Conservation (phyloP, 2,797 vertebrate genomes). For the Pantherophis vulpinus region DNA sequence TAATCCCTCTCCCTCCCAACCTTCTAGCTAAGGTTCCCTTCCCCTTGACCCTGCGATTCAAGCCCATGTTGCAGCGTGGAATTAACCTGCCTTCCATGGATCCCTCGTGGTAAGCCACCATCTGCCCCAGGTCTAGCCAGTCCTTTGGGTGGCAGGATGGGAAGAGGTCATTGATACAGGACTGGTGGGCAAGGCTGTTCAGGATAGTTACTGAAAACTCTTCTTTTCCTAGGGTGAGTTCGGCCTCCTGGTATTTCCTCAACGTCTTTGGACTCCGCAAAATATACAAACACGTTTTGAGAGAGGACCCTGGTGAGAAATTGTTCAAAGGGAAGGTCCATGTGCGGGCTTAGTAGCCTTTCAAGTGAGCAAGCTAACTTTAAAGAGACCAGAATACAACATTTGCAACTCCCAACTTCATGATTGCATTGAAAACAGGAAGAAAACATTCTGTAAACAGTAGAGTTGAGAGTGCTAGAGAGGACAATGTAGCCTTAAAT, state of each 20-base stretch:
- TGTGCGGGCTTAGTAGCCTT: not conserved
- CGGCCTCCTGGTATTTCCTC: conserved; percentile 86
- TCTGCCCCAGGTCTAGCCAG: not conserved
- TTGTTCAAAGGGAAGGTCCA: too few species aligned
- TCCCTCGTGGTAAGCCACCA: conserved; percentile 77
- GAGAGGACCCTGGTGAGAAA: conserved; percentile 14
- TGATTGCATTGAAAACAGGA: not conserved
- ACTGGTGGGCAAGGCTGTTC: not conserved
- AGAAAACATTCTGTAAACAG: not conserved
- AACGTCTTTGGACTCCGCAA: conserved; percentile 81
- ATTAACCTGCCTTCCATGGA: conserved; percentile 82
- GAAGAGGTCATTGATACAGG: not conserved
- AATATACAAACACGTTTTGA: conserved; percentile 77
- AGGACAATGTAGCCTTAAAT: not conserved
- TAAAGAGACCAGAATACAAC: not conserved
- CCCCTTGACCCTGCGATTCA: conserved; percentile 82
- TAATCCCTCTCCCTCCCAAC: not conserved
- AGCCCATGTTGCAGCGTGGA: conserved; percentile 84
- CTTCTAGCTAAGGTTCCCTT: conserved; percentile 84
- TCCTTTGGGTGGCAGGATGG: not conserved
- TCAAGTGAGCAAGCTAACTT: not conserved
- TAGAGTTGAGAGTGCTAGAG: not conserved
- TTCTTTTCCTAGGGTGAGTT: conserved; percentile 64
- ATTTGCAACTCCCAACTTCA: not conserved
- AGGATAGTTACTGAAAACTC: not conserved